Evolutionary conservation across 2,888 invertebrate species (phyloP), one percentile per base, ranked within the genome.

Genomic region (Melanostoma scalare): DNA sequence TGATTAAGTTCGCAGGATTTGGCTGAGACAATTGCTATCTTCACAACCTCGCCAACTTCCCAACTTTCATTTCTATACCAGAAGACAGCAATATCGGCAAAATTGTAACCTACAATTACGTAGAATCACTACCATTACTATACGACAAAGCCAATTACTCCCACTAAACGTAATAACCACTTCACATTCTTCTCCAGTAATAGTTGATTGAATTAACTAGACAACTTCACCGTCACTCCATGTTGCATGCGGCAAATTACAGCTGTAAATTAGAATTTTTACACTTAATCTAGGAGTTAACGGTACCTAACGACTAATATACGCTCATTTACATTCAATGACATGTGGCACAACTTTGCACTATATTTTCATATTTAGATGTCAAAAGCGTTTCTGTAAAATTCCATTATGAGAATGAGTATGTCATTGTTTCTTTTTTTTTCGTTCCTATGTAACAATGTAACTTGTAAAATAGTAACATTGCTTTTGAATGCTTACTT

Each of bases 201-300:
- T 42, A 9, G 42, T 67, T 44, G 72, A 67, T 50, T 76, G 81
- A 53, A 75, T 71, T 61, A 72, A 67, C 60, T 71, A 53, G 44
- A 48, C 65, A 65, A 69, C 58, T 69, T 58, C 65, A 46, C 6
- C 44, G 52, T 53, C 10, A 36, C 9, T 67, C 20, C 30, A 38
- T 65, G 50, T 65, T 71, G 71, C 71, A 79, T 79, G 79, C 36
- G 63, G 53, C 58, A 75, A 71, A 75, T 80, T 75, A 75, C 46
- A 53, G 48, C 55, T 50, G 58, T 68, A 76, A 67, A 67, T 76
- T 81, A 44, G 42, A 72, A 72, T 67, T 76, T 72, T 71, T 75
- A 75, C 71, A 81, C 75, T 67, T 76, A 53, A 55, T 72, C 76
- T 61, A 20, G 20, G 20, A 20, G 20, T 20, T 20, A 1, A 20